Evolutionary conservation across 2,113 vertebrate species (phyloP), one percentile per base, ranked within the genome.

Genomic region (Philantomba maxwellii): DNA sequence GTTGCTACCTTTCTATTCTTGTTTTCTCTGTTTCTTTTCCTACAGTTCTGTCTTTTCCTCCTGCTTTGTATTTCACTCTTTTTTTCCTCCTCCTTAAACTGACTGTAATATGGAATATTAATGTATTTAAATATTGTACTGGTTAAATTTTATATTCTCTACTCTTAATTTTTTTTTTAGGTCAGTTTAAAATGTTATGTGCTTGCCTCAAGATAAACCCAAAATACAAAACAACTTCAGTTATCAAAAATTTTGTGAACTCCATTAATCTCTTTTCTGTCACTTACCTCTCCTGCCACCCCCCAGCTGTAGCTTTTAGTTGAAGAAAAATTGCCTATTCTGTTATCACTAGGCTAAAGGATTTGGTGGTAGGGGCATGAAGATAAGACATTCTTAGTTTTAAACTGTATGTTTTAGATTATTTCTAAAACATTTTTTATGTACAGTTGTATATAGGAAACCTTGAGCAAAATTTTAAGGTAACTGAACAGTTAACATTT

Each of bases 141-240:
- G 23, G 73, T 60, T 66, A 89, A 47, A 60, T 85, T 92, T 92
- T 87, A 45, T 73, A 30, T 43, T 73, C 7, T 21, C 10, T 45
- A 4, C 62, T 77, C 33, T 57, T 91, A 93, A 30, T 87, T 86
- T 96, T 95, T 57, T 90, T 90, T 64, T 95, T 95, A 94, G 17
- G 26, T 87, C 28, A 47, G 2, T 93, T 80, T 97, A 94, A 60
- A 81, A 43, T 92, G 36, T 94, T 87, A 51, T 3, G 1, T 64
- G 39, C 36, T 90, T 94, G 6, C 66, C 58, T 97, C 30, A 86
- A 55, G 91, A 57, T 91, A 81, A 95, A 91, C 51, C 7, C 45
- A 88, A n/a, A 80, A 33, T 92, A 30, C 14, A 91, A 49, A 77
- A 82, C 66, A 73, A 23, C 82, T 95, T 47, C 21, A 92, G 6